Base-by-base conservation (phyloP, 2,888 invertebrate species). In the Andrena dorsata region DNA sequence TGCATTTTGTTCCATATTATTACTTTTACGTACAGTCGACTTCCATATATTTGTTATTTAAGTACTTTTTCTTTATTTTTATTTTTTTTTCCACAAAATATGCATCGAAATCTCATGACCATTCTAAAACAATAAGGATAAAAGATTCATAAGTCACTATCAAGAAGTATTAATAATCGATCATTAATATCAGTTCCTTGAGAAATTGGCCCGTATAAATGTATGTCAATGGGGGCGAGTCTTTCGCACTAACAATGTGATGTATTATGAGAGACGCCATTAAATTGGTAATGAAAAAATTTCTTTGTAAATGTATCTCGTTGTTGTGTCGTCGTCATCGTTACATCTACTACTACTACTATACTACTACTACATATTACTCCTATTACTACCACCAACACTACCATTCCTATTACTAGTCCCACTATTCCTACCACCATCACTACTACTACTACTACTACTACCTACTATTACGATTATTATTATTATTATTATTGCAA, bases 211-310 rank as follows among this genome's bases (percentile, higher is more conserved):
- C 47, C 63, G 64, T 63, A 81, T 65, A 49, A 80, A 79, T 63
- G 56, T 74, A 76, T 82, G 76, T 77, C 76, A 83, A 70, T 58
- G 66, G 87, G 73, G 79, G 82, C 80, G 76, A 82, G 23, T 56
- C 83, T 83, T 83, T 77, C 83, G 85, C 83, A 84, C 86, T 85
- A 85, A 89, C 83, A 86, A 41, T 41, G 87, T 87, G 85, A 90
- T 90, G 87, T 89, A 91, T 35, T 71, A 88, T 86, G 86, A 86
- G 23, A 86, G 75, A 88, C 86, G 84, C 90, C 86, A 90, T 90
- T 88, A 90, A 89, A 89, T 82, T 80, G 76, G 78, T 75, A 71
- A 78, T 71, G 58, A 47, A 68, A 73, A 65, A 76, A 77, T 72
- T 84, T 35, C 51, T 64, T 83, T 83, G 69, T 32, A 69, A 81